Evolutionary conservation across 2,888 invertebrate species (phyloP).

Genomic region (Halictus ligatus): DNA sequence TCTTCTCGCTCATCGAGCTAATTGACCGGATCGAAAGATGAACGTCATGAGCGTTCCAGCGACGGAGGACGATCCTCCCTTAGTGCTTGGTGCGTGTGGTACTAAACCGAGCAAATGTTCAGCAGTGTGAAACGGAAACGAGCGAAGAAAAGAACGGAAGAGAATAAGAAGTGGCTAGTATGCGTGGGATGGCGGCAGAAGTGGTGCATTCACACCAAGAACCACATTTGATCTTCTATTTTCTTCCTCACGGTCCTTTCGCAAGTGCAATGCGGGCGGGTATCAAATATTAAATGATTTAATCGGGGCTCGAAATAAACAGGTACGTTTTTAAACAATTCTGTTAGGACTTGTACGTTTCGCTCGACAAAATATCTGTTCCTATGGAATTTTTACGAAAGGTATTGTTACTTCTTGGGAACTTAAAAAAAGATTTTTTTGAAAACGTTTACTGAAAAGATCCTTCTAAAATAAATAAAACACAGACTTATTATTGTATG

Average conservation of each 20-base stretch:
- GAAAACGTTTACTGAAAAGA: no score
- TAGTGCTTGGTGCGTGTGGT: background rate
- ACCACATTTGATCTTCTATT: slow-evolving; percentile 16
- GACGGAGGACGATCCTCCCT: slow-evolving; percentile 47
- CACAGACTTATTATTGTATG: no score
- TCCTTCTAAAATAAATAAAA: no score
- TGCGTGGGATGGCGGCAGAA: slow-evolving; percentile 38
- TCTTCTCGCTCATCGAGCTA: slow-evolving; percentile 58
- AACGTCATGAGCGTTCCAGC: slow-evolving; percentile 38
- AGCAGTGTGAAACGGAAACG: slow-evolving; percentile 18
- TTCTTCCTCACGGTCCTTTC: background rate
- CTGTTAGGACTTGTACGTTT: no score
- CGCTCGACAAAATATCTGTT: no score
- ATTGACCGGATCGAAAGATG: slow-evolving; percentile 62
- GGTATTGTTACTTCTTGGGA: no score
- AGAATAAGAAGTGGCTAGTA: background rate
- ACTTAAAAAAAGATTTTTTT: no score
- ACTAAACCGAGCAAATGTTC: slow-evolving; percentile 22
- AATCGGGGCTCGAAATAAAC: background rate
- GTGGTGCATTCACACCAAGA: slow-evolving; percentile 38
- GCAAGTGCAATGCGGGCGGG: background rate
- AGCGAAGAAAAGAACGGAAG: background rate
- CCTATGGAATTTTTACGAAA: no score
- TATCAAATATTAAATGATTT: background rate
- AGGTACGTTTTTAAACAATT: background rate